Base-by-base conservation (phyloP, 2,888 invertebrate species). In the Cylloceria caligata region DNA sequence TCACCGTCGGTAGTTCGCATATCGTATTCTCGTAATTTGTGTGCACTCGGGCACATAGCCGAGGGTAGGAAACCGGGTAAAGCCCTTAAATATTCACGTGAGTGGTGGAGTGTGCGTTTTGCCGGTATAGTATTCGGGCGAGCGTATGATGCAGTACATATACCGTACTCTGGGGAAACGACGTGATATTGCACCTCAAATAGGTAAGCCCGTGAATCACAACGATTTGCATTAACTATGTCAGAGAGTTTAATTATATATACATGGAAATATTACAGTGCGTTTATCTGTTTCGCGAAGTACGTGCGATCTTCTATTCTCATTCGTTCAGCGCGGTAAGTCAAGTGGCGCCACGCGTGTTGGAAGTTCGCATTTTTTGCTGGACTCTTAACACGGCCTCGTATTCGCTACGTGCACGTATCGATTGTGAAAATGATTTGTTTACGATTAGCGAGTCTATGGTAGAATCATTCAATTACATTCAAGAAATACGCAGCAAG, bases 141-240 rank as follows among this genome's bases (percentile, higher is more conserved):
- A 60, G 34, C 60, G 36, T 60, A 60, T 60, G 60, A 60, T 60
- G 60, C 60, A n/a, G n/a, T n/a, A 60, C 60, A 60, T 60, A 9
- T 34, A 34, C 19, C 2, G 16, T 36, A 11, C 36, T n/a, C 36
- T 34, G 34, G 39, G 57, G 47, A 11, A 55, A 16, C 71, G 13
- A 36, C 60, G 71, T 19, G 52, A 57, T 62, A 62, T 45, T 21
- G 55, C 65, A 36, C 57, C 75, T 42, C 75, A 27, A 72, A 72
- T 67, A 21, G 52, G 39, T 55, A 34, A 71, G 57, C 57, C 42
- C 39, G 62, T 74, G 73, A 68, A 39, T 73, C 62, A 55, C 72
- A 77, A 84, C 83, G 83, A 81, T 83, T 86, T 81, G 83, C 80
- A 83, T 84, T 85, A 85, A 86, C 85, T 84, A 85, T 78, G 81